These are phyloP conservation scores for Capitulum mitella DNA, from an alignment of 2,888 invertebrate genomes.

Conservation along the genomic window DNA sequence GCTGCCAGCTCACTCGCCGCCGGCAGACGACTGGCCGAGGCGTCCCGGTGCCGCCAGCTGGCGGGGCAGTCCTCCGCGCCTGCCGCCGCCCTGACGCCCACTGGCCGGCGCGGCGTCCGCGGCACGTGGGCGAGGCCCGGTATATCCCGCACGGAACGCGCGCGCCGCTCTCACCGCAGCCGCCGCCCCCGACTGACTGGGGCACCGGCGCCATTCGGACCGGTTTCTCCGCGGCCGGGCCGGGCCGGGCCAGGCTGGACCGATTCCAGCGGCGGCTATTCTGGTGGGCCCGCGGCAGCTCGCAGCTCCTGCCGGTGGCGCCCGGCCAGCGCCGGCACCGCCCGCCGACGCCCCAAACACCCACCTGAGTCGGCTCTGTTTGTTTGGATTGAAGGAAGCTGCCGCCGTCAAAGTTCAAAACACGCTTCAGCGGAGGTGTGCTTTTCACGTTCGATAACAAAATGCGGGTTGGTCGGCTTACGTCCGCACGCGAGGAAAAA, in stretches of 20 bases:
- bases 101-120: too few relatives aligned
- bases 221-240: neutral
- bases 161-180: neutral
- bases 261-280: neutral
- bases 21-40: too few relatives aligned
- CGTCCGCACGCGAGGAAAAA: too few relatives aligned
- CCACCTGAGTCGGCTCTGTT: neutral
- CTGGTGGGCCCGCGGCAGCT: neutral
- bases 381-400: neutral
- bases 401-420: too few relatives aligned
- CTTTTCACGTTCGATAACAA: too few relatives aligned
- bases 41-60: neutral
- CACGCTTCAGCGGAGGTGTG: too few relatives aligned
- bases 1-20: too few relatives aligned
- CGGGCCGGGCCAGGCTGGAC: neutral
- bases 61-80: neutral
- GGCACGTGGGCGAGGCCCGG: too few relatives aligned
- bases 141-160: neutral
- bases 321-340: neutral
- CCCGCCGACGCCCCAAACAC: too few relatives aligned
- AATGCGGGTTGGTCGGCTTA: too few relatives aligned
- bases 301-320: neutral
- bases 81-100: neutral
- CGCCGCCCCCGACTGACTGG: neutral
- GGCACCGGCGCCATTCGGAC: neutral